Base-by-base conservation (phyloP, 2,797 vertebrate genomes). In the Nannoperca obscura region DNA sequence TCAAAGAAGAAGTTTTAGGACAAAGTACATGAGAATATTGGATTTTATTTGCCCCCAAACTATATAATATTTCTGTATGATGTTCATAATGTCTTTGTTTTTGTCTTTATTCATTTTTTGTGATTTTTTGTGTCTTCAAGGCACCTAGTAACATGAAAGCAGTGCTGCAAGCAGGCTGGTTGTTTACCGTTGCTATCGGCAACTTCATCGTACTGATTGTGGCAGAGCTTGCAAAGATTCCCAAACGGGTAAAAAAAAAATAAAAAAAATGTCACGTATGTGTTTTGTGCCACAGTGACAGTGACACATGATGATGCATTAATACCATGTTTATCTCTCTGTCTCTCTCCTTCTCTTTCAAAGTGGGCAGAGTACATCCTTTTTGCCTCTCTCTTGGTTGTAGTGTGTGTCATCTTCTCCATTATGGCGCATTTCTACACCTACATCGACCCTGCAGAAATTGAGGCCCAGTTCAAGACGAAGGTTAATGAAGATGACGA, bases 111-210 rank as follows among this genome's bases (percentile, higher is more conserved):
- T 73, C 1, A n/a, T 74, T 64, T 67, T 17, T 19, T 54, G 30
- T 57, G 6, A 0, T 47, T 44, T 38, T 80, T 70, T 81, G 30
- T 74, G 2, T 82, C 13, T 77, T 59, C 0, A 76, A 99, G 98
- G 98, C 98, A 8, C 98, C 98, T 0, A 96, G 96, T 83, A 99
- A 97, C 76, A 99, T 99, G 98, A 99, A 99, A 91, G 93, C 98
- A 0, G 97, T 99, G 82, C 94, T 99, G 24, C 98, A 99, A 77
- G 98, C 98, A 0, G 97, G 98, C 5, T 99, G 98, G 98, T 93
- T 98, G 66, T 72, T 99, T 4, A 97, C 97, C 0, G 97, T 97
- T 74, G 97, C 98, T 12, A 1, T 99, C 0, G 98, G 98, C 15
- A 99, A 99, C 94, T 95, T 99, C 67, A 97, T 98, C 2, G 98